phyloP scores from a whole-genome alignment of 37 sponge, comb jelly and placozoan species.

The Cladorhizidae sp. region DNA sequence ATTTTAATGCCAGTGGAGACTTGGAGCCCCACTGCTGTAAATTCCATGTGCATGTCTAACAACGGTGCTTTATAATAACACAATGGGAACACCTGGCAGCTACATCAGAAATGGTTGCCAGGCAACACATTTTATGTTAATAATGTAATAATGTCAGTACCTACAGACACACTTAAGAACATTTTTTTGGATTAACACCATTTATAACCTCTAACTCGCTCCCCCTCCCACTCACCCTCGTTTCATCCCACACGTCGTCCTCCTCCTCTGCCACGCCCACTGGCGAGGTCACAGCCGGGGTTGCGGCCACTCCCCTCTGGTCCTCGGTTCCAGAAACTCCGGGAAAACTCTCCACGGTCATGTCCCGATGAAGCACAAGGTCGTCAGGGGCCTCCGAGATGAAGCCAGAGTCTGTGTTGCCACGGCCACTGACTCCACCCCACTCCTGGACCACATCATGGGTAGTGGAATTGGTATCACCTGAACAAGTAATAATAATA shows the following conservation, averaged over 20 bases:
- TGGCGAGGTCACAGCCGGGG: neutral
- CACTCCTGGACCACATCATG: constrained; percentile 16
- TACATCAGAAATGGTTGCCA: no score
- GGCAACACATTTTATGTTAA: no score
- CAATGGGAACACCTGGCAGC: no score
- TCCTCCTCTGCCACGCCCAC: constrained; percentile 1
- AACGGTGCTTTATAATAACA: no score
- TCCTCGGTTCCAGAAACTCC: neutral
- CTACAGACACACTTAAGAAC: no score
- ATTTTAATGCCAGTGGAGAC: no score
- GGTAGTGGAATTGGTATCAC: no score
- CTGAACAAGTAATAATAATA: no score
- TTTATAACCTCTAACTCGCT: neutral
- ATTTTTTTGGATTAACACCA: no score
- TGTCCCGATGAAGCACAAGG: neutral
- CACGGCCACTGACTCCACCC: neutral
- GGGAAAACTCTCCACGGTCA: constrained; percentile 13
- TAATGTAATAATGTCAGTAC: no score
- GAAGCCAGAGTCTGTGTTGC: constrained; percentile 22
- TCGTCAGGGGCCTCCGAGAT: constrained; percentile 24
- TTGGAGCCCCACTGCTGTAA: no score
- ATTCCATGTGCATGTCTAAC: no score
- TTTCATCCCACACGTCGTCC: constrained; percentile 16
- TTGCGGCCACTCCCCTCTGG: neutral
- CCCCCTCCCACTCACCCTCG: constrained; percentile 3